A percentile compares a stretch with the other conserved stretches of the same genome.
phyloP scores from a whole-genome alignment of 2,113 vertebrate species.

The Cromileptes altivelis region DNA sequence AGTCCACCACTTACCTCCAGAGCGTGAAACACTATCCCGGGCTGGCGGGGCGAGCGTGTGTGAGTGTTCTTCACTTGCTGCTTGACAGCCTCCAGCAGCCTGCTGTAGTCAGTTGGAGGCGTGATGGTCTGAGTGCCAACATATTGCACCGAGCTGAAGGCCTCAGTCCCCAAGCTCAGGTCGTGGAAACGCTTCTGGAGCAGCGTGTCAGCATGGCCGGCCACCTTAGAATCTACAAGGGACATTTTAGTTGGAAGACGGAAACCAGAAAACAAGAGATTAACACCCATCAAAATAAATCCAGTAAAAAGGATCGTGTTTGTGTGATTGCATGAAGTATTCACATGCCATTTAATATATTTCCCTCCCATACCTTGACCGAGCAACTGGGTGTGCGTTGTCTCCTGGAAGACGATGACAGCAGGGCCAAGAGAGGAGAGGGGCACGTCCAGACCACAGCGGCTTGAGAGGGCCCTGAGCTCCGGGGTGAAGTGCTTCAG shows the following conservation, averaged over 20 bases:
- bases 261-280: not conserved
- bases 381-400: conserved; percentile 85
- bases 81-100: conserved; percentile 76
- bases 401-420: conserved; percentile 88
- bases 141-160: conserved; percentile 88
- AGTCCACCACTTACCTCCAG: conserved; percentile 77
- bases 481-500: conserved; percentile 87
- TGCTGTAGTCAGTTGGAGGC: conserved; percentile 85
- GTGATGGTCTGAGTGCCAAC: conserved; percentile 86
- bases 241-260: not conserved
- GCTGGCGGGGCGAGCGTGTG: conserved; percentile 86
- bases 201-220: conserved; percentile 76
- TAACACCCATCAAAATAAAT: not conserved
- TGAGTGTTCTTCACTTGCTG: conserved; percentile 85
- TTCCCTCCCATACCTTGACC: conserved; percentile 79
- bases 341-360: not conserved
- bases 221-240: conserved; percentile 71
- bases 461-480: conserved; percentile 84
- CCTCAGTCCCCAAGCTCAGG: conserved; percentile 82
- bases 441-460: conserved; percentile 86
- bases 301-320: not conserved
- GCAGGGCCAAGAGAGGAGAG: conserved; percentile 88
- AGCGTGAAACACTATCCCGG: conserved; percentile 85
- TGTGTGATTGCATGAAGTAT: not conserved
- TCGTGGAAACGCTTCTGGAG: conserved; percentile 88